A percentile compares a stretch with the other conserved stretches of the same genome.
These are phyloP conservation scores for Galemys pyrenaicus DNA, from an alignment of 2,113 vertebrate genomes.

Conservation along the genomic window DNA sequence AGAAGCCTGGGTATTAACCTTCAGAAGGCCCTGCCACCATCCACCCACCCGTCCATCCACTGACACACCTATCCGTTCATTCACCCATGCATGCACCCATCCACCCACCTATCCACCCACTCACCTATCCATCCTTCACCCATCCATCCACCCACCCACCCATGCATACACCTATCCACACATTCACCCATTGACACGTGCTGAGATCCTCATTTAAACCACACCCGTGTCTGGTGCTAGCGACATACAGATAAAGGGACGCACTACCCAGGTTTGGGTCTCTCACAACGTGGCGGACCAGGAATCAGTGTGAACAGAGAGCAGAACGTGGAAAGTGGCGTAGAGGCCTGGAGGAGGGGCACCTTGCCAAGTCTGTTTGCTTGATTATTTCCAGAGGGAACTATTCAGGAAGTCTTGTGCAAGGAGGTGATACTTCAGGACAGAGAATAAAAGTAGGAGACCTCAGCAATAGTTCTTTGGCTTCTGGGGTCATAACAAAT, in stretches of 20 bases:
- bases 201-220: neutral
- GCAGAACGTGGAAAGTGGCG: neutral
- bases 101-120: neutral
- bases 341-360: neutral
- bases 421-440: neutral
- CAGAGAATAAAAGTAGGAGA: neutral
- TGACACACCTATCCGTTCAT: neutral
- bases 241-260: neutral
- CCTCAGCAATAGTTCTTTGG: neutral
- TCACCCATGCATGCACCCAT: neutral
- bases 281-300: neutral
- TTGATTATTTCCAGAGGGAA: slow-evolving; percentile 13
- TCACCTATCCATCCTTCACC: neutral
- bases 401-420: neutral
- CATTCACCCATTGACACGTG: neutral
- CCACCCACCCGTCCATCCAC: neutral
- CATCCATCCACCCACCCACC: neutral
- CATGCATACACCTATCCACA: neutral
- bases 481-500: neutral
- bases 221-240: neutral
- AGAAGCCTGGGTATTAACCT: neutral
- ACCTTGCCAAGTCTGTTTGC: neutral
- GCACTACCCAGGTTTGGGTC: neutral
- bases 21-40: neutral
- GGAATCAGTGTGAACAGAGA: neutral